Evolutionary conservation across 2,888 invertebrate genomes (phyloP).

Genomic region (Ormyrus labotus): DNA sequence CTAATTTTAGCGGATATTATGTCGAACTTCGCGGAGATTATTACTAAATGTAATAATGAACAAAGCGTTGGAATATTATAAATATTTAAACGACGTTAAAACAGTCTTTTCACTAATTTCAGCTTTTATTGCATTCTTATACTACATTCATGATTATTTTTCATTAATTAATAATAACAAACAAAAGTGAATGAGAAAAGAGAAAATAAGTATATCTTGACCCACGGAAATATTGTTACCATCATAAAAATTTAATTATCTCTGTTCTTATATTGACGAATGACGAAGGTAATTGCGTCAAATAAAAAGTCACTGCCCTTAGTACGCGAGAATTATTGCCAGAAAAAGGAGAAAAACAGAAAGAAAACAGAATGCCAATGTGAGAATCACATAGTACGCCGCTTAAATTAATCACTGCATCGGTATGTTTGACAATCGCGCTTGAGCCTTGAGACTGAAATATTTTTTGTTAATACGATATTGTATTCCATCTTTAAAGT

Average conservation of each 20-base stretch:
- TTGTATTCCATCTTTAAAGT: slow-evolving; percentile 17
- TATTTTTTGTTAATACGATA: slow-evolving; percentile 32
- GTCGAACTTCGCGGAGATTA: slow-evolving; percentile 31
- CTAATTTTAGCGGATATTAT: slow-evolving; percentile 55
- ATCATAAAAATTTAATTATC: too few species aligned
- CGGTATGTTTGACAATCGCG: slow-evolving; percentile 71
- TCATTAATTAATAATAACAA: too few species aligned
- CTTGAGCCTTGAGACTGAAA: slow-evolving; percentile 69
- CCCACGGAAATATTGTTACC: too few species aligned
- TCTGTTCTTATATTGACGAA: neutral
- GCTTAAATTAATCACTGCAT: slow-evolving; percentile 57
- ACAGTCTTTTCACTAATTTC: too few species aligned
- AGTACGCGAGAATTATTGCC: neutral
- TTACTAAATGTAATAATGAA: slow-evolving; percentile 23
- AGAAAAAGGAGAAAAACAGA: slow-evolving; percentile 13
- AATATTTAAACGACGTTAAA: neutral
- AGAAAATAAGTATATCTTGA: too few species aligned
- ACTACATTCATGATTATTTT: too few species aligned
- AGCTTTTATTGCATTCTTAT: too few species aligned
- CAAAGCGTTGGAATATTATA: slow-evolving; percentile 11
- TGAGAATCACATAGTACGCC: slow-evolving; percentile 48
- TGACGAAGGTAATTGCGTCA: too few species aligned
- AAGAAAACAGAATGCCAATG: neutral
- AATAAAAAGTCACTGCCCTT: slow-evolving; percentile 23
- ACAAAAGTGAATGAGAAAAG: too few species aligned